phyloP scores from a whole-genome alignment of 2,797 vertebrate genomes.

The Mus spretus region DNA sequence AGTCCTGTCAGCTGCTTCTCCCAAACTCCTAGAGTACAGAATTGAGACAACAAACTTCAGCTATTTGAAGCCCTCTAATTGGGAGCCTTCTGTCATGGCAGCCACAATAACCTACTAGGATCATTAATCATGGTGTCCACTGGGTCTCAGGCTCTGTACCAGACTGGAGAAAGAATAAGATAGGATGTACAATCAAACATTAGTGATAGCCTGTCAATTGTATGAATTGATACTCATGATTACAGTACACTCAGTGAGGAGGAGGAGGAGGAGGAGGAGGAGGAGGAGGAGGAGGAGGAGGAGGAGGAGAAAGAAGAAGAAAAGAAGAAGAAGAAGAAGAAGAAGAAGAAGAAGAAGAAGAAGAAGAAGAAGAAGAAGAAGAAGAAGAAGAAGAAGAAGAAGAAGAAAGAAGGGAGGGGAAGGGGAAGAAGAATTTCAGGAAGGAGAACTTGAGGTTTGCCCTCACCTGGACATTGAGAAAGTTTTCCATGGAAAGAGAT shows the following conservation, averaged over 20 bases:
- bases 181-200: background rate
- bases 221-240: background rate
- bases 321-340: no score
- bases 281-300: no score
- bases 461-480: background rate
- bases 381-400: no score
- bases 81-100: background rate
- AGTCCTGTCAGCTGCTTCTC: background rate
- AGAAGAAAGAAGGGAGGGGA: no score
- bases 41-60: background rate
- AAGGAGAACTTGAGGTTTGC: background rate
- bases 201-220: background rate
- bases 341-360: no score
- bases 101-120: background rate
- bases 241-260: background rate
- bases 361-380: no score
- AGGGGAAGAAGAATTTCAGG: no score
- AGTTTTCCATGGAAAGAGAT: background rate
- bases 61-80: background rate
- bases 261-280: no score
- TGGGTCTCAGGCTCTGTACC: background rate
- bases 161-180: background rate
- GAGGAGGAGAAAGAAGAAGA: no score
- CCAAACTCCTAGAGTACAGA: background rate
- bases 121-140: background rate